Percentiles rank a stretch among this genome's conserved stretches.
Evolutionary conservation across 1,140 invertebrate species (phyloP).

Genomic region (Archivesica marissinica): DNA sequence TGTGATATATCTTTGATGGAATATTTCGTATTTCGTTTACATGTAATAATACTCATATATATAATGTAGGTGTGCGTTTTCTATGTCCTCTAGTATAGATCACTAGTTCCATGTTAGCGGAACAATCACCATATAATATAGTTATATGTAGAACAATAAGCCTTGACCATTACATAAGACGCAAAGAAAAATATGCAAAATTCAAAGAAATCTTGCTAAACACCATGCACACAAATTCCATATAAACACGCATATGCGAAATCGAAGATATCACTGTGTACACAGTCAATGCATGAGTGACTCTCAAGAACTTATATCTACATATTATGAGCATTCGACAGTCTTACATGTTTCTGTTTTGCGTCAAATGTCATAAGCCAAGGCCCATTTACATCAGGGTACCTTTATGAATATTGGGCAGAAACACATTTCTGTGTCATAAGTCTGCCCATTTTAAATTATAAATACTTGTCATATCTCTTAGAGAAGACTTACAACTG

Average conservation of each 20-base stretch:
- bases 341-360: neutral
- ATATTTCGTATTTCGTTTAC: too few species aligned
- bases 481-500: too few species aligned
- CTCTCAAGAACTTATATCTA: neutral
- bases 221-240: neutral
- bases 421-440: too few species aligned
- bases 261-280: constrained; percentile 24
- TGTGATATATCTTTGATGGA: too few species aligned
- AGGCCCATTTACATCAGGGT: neutral
- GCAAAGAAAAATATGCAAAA: constrained; percentile 1
- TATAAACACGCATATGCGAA: neutral
- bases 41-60: too few species aligned
- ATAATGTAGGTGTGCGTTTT: too few species aligned
- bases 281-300: neutral
- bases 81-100: too few species aligned
- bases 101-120: too few species aligned
- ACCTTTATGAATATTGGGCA: neutral
- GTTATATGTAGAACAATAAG: neutral
- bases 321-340: neutral
- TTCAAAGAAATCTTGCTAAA: neutral
- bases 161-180: constrained; percentile 42
- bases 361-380: constrained; percentile 29
- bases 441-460: too few species aligned
- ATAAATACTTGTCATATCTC: too few species aligned
- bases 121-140: too few species aligned